phyloP scores from a whole-genome alignment of 2,113 vertebrate genomes.

The Ahaetulla prasina region DNA sequence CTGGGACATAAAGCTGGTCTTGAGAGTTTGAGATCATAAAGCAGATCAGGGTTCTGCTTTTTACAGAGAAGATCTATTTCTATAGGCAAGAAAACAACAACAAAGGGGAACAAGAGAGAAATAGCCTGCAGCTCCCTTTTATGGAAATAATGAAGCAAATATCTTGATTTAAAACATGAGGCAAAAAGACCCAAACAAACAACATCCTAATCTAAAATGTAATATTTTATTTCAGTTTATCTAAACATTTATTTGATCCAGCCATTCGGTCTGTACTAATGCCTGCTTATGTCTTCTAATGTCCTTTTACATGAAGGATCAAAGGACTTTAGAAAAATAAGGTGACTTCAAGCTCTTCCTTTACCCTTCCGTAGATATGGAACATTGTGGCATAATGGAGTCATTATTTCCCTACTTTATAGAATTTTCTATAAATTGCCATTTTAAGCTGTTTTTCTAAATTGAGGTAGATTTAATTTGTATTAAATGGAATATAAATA shows the following conservation, averaged over 20 bases:
- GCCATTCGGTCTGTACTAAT: background rate
- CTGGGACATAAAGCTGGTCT: conserved; percentile 13
- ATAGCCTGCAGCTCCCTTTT: background rate
- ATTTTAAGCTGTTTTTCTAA: background rate
- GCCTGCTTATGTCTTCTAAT: background rate
- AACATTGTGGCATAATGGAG: background rate
- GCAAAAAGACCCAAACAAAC: background rate
- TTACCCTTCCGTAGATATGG: background rate
- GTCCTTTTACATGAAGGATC: background rate
- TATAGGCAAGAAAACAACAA: conserved; percentile 20
- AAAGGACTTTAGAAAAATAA: background rate
- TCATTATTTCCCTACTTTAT: background rate
- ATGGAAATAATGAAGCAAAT: background rate
- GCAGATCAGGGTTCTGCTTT: conserved; percentile 27
- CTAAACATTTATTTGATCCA: background rate
- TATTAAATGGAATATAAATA: background rate
- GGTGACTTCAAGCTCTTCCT: background rate
- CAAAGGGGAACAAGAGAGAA: conserved; percentile 6
- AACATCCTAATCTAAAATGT: background rate
- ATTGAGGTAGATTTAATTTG: background rate
- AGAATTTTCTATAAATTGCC: background rate
- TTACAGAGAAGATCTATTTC: conserved; percentile 14
- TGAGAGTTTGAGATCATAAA: conserved; percentile 19
- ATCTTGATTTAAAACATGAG: background rate
- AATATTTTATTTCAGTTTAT: background rate